These are phyloP conservation scores for Rhogogaster chlorosoma DNA, from an alignment of 2,888 invertebrate genomes.

Conservation along the genomic window DNA sequence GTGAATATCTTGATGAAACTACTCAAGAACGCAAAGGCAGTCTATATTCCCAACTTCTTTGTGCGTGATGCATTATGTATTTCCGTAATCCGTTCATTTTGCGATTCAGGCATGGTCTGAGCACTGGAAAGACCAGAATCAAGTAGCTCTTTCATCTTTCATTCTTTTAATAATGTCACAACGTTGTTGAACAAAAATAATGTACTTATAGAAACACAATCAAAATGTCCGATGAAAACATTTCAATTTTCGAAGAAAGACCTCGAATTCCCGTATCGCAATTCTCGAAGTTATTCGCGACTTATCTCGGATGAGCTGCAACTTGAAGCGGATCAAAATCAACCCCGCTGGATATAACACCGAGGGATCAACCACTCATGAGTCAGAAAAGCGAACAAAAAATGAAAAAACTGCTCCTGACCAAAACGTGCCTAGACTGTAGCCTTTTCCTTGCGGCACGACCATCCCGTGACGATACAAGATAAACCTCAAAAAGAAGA, in stretches of 20 bases:
- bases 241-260: neutral
- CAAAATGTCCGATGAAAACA: neutral
- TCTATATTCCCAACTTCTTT: neutral
- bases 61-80: neutral
- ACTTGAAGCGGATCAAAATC: neutral
- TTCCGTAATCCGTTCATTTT: constrained; percentile 6
- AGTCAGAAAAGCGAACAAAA: neutral
- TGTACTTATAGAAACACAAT: neutral
- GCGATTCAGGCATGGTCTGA: neutral
- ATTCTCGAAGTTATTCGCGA: neutral
- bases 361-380: too few relatives aligned
- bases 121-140: neutral
- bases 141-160: neutral
- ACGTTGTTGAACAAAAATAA: neutral
- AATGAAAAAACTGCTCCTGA: neutral
- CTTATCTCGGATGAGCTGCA: neutral
- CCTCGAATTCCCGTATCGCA: neutral
- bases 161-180: neutral
- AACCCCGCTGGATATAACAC: neutral
- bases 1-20: constrained; percentile 12
- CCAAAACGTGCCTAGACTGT: neutral
- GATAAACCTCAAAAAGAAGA: neutral
- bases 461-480: neutral
- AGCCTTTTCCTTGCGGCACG: neutral
- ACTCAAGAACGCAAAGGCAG: neutral